Conservation (phyloP, 2,888 invertebrate species). For the Mimas tiliae region DNA sequence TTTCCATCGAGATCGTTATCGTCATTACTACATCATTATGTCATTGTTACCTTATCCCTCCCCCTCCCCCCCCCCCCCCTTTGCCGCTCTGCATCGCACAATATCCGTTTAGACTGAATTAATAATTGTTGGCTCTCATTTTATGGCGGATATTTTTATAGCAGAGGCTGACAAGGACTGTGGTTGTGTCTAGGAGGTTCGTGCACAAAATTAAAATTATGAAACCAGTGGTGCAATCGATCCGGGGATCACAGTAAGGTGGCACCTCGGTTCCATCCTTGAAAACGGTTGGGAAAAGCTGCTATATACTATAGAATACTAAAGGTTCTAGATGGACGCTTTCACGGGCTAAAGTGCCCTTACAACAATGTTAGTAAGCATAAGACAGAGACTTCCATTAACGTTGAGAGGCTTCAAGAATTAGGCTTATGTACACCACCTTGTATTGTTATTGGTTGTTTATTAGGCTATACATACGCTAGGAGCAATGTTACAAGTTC, state of each 20-base stretch:
- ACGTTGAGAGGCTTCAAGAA: slow-evolving; percentile 20
- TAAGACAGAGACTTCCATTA: neutral
- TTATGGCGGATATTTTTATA: too few relatives aligned
- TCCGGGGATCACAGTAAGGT: too few relatives aligned
- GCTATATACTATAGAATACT: neutral
- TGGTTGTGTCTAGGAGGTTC: too few relatives aligned
- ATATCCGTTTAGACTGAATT: too few relatives aligned
- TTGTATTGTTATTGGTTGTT: neutral
- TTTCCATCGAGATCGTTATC: slow-evolving; percentile 36
- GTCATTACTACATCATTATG: slow-evolving; percentile 28
- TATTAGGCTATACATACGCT: too few relatives aligned
- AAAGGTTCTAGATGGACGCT: neutral
- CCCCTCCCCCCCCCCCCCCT: neutral
- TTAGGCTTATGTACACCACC: neutral
- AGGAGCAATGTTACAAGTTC: neutral
- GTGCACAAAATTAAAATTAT: too few relatives aligned
- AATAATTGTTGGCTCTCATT: neutral
- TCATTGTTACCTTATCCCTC: too few relatives aligned
- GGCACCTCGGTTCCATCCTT: too few relatives aligned
- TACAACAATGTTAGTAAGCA: neutral
- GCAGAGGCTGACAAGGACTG: too few relatives aligned
- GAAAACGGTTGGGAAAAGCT: too few relatives aligned
- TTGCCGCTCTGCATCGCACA: neutral
- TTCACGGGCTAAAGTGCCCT: neutral
- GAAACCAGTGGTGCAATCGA: too few relatives aligned